Percentiles rank a stretch among this genome's conserved stretches.
These are phyloP conservation scores for Podilymbus podiceps DNA, from an alignment of 2,113 vertebrate species.

Conservation along the genomic window DNA sequence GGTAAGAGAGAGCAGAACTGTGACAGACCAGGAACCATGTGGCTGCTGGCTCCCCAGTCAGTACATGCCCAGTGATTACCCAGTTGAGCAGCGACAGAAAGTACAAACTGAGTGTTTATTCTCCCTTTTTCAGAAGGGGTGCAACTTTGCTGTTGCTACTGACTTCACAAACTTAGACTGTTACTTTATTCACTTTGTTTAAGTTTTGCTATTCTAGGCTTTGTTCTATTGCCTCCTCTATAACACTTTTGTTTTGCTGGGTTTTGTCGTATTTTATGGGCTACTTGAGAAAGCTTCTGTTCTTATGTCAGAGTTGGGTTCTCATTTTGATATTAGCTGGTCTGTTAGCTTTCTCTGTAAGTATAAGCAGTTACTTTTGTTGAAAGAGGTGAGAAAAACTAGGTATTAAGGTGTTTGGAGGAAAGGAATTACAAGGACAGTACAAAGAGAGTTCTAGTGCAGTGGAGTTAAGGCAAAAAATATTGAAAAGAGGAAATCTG, in stretches of 20 bases:
- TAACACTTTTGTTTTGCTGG: background rate
- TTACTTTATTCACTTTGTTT: background rate
- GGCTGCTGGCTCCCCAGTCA: background rate
- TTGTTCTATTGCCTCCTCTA: background rate
- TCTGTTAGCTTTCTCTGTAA: background rate
- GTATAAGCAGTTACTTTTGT: background rate
- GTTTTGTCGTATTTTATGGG: background rate
- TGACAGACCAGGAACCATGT: background rate
- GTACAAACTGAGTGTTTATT: background rate
- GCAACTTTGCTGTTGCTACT: background rate
- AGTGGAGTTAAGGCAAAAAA: background rate
- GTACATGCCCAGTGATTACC: accelerated
- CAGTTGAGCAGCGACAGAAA: background rate
- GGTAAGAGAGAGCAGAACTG: background rate
- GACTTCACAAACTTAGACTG: background rate
- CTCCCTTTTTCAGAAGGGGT: background rate
- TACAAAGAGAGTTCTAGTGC: background rate
- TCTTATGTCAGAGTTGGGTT: background rate
- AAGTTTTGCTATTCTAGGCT: background rate
- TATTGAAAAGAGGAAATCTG: background rate
- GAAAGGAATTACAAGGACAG: background rate
- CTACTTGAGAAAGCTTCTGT: background rate
- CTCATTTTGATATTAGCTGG: background rate
- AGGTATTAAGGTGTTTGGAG: background rate
- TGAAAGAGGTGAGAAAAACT: background rate